Conservation (phyloP, 92 coral and sea anemone genomes). For the Chrysogorgia sp. region DNA sequence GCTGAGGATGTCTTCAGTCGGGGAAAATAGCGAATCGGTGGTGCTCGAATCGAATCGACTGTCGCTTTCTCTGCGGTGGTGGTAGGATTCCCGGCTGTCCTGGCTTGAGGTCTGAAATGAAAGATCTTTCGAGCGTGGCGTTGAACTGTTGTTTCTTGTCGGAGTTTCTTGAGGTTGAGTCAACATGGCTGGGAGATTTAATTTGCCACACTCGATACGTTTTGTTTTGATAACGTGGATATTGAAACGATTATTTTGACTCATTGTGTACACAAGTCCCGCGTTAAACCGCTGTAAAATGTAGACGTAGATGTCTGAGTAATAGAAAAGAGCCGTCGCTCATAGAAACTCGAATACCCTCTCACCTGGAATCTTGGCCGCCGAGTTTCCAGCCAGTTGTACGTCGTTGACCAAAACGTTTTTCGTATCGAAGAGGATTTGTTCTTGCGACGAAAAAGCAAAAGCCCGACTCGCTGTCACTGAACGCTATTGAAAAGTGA, state of each 20-base stretch:
- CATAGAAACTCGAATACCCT: too few relatives aligned
- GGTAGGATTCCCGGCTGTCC: background rate
- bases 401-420: background rate
- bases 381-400: background rate
- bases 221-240: constrained; percentile 27
- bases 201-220: constrained; percentile 7
- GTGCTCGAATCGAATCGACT: background rate
- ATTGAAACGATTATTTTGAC: constrained; percentile 24
- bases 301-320: background rate
- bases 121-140: background rate
- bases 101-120: background rate
- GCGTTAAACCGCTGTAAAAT: constrained; percentile 4
- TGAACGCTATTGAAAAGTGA: constrained; percentile 25
- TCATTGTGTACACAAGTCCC: constrained; percentile 18
- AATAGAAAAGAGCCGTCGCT: too few relatives aligned
- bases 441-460: too few relatives aligned
- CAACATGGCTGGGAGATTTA: constrained; percentile 9
- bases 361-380: too few relatives aligned
- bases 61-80: too few relatives aligned
- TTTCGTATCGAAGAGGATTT: too few relatives aligned
- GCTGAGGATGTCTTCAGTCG: constrained; percentile 13
- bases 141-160: background rate
- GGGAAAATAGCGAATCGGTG: background rate
- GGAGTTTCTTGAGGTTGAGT: background rate
- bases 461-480: constrained; percentile 1